Percentiles rank a stretch among this genome's conserved stretches.
These are phyloP conservation scores for Pristionchus pacificus DNA, from an alignment of 1,140 invertebrate species.

Conservation along the genomic window DNA sequence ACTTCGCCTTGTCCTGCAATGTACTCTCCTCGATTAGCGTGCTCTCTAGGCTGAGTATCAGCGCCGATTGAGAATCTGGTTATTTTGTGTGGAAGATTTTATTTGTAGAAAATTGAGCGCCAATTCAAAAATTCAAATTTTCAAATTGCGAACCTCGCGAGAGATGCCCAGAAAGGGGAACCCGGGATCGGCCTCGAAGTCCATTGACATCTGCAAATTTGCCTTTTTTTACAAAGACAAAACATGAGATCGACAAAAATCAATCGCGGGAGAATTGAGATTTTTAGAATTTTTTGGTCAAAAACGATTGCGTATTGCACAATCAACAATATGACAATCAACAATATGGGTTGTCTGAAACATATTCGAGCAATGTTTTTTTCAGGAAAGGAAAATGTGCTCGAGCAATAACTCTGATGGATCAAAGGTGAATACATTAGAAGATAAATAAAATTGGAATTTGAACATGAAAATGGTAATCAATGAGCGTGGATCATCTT, in stretches of 20 bases:
- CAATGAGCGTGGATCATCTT: no score
- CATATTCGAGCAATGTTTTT: no score
- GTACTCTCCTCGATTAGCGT: background rate
- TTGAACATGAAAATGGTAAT: no score
- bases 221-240: conserved; percentile 4
- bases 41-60: no score
- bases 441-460: no score
- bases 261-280: conserved; percentile 1
- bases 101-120: no score
- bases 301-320: background rate
- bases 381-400: no score
- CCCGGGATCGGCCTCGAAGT: conserved; percentile 53
- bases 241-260: conserved; percentile 8
- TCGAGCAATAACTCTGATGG: no score
- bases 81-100: background rate
- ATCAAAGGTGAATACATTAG: no score
- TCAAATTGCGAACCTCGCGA: conserved; percentile 29
- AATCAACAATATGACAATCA: background rate
- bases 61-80: background rate
- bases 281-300: no score
- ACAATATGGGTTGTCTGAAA: conserved; percentile 16
- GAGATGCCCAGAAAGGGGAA: conserved; percentile 49
- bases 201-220: conserved; percentile 10
- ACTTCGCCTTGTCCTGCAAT: conserved; percentile 19
- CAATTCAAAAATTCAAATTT: no score